Conservation (phyloP, 1,140 invertebrate species). For the Aphaenogaster rudis region DNA sequence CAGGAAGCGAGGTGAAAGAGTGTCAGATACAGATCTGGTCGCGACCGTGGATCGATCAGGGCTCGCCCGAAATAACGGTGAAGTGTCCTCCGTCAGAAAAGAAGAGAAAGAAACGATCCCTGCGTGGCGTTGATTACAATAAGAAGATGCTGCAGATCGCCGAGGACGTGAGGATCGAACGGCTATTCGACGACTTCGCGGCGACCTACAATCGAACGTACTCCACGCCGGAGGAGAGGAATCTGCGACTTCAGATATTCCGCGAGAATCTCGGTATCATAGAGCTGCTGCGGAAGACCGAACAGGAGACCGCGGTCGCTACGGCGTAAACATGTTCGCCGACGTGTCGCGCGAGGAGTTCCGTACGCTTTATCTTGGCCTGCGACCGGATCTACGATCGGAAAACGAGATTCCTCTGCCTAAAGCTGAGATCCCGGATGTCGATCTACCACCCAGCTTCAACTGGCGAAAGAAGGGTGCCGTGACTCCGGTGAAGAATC, state of each 20-base stretch:
- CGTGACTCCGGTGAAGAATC: conserved; percentile 95
- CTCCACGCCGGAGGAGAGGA: conserved; percentile 88
- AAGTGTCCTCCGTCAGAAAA: conserved; percentile 81
- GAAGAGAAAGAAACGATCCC: conserved; percentile 72
- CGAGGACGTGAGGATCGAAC: conserved; percentile 66
- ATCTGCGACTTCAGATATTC: conserved; percentile 93
- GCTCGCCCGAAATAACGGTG: conserved; percentile 85
- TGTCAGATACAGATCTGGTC: conserved; percentile 89
- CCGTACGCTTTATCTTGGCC: conserved; percentile 89
- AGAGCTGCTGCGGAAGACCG: conserved; percentile 92
- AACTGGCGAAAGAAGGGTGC: conserved; percentile 92
- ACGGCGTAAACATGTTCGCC: conserved; percentile 96
- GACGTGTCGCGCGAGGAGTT: conserved; percentile 96
- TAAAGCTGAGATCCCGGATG: conserved; percentile 89
- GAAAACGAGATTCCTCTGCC: conserved; percentile 88
- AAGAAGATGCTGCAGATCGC: conserved; percentile 75
- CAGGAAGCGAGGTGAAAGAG: conserved; percentile 75
- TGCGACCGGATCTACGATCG: conserved; percentile 87
- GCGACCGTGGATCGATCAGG: conserved; percentile 88
- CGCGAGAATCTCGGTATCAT: conserved; percentile 94
- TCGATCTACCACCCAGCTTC: conserved; percentile 89
- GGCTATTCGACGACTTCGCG: conserved; percentile 89
- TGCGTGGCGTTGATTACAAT: conserved; percentile 77
- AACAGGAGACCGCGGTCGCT: conserved; percentile 95
- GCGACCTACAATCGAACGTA: conserved; percentile 90